Conservation (phyloP, 2,797 vertebrate genomes). For the Clangula hyemalis region DNA sequence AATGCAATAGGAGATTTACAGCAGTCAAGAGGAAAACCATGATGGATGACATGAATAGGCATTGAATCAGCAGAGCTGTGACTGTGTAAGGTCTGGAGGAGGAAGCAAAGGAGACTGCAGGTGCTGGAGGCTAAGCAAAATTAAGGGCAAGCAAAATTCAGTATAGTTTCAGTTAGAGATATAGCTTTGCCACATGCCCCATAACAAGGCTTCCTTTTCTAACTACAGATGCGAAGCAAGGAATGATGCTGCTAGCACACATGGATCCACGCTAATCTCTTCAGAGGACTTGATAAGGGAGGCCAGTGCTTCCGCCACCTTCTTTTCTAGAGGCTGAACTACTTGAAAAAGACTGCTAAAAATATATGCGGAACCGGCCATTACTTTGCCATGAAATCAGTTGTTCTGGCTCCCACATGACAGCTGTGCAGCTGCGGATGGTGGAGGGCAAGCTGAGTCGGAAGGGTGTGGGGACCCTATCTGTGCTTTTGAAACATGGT, state of each 20-base stretch:
- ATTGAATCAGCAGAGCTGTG: not conserved
- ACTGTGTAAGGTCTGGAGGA: not conserved
- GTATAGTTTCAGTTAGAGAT: not conserved
- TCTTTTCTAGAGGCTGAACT: not conserved
- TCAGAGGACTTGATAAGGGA: not conserved
- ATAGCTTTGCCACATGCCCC: not conserved
- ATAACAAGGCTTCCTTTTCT: not conserved
- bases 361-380: not conserved
- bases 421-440: not conserved
- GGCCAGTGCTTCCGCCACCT: not conserved
- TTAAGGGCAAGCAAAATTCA: not conserved
- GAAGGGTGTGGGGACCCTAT: not conserved
- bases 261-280: not conserved
- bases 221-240: not conserved
- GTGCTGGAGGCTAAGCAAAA: not conserved
- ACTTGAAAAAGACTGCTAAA: not conserved
- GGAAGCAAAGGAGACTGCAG: not conserved
- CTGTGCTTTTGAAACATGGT: not conserved
- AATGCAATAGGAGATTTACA: conserved; percentile 29
- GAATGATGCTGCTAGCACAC: not conserved
- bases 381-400: not conserved
- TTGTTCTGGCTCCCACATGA: not conserved
- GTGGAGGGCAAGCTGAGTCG: not conserved
- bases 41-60: not conserved
- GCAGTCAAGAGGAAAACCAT: not conserved